A percentile compares a stretch with the other conserved stretches of the same genome.
phyloP scores from a whole-genome alignment of 2,113 vertebrate genomes.

The Ictidomys tridecemlineatus region DNA sequence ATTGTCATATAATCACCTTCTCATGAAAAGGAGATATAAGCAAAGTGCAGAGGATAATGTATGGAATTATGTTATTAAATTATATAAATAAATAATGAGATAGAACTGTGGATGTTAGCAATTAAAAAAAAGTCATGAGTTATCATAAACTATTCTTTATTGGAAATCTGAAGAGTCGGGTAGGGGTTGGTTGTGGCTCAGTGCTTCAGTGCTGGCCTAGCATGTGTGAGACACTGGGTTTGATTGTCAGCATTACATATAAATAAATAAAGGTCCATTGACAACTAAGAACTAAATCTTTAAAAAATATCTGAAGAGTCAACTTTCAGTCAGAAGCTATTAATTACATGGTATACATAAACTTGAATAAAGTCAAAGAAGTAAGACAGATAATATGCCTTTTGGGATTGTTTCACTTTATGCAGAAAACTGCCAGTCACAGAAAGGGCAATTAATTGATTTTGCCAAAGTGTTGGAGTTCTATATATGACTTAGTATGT shows the following conservation, averaged over 20 bases:
- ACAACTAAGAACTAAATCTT: too few species aligned
- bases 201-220: too few species aligned
- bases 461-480: neutral
- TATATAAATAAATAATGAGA: too few species aligned
- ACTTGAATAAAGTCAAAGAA: neutral
- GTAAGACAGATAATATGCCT: neutral
- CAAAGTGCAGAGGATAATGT: too few species aligned
- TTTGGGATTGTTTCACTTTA: neutral
- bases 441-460: neutral
- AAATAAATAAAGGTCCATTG: too few species aligned
- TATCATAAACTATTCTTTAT: neutral
- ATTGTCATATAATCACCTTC: neutral
- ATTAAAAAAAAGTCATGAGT: conserved; percentile 7
- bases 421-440: neutral
- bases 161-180: neutral
- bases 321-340: conserved; percentile 21
- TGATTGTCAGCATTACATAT: too few species aligned
- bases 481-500: neutral
- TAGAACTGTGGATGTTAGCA: neutral
- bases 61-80: too few species aligned
- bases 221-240: too few species aligned
- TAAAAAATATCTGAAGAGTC: neutral
- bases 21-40: too few species aligned
- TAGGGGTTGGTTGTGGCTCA: too few species aligned
- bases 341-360: neutral